Base-by-base conservation (phyloP, 2,888 invertebrate genomes). In the Ochropacha duplaris region DNA sequence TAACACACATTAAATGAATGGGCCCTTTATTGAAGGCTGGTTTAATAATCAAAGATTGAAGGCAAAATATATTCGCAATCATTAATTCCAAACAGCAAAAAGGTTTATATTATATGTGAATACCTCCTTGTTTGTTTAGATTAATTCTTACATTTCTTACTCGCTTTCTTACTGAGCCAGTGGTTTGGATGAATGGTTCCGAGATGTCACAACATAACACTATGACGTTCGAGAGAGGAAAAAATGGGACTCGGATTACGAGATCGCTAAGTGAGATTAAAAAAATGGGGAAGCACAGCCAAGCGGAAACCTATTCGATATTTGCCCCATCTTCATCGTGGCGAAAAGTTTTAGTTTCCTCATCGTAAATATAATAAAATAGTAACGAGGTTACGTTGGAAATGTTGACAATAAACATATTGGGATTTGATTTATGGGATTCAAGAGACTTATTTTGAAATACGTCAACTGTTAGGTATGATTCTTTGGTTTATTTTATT, bases 181-280 rank as follows among this genome's bases (percentile, higher is more conserved):
- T 73, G 70, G 68, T 68, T 59, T 65, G 67, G 64, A 70, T 65
- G 62, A 69, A 69, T 69, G 71, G 60, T 56, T 66, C 50, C 56
- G 58, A 59, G 64, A 67, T 63, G 66, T 62, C 57, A 55, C 60
- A 44, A 44, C 57, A 55, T 59, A 44, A 44, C 44, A 63, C 57
- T 52, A 57, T 56, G 64, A 63, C 64, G 65, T 24, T 55, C 51
- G 51, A 57, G 58, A 54, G 54, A 55, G 49, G 54, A 61, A 54
- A 59, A 58, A 57, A 61, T 57, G 60, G 57, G 61, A 65, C 59
- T 62, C 54, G 49, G 64, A 68, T 68, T 65, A 62, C 56, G 57
- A 62, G 65, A 71, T 72, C 69, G 62, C 73, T 71, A 66, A 72
- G 71, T 72, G 65, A 74, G 72, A 81, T 81, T 79, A 76, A 76